Evolutionary conservation across 2,113 vertebrate species (phyloP).

Genomic region (Gymnobelideus leadbeateri): DNA sequence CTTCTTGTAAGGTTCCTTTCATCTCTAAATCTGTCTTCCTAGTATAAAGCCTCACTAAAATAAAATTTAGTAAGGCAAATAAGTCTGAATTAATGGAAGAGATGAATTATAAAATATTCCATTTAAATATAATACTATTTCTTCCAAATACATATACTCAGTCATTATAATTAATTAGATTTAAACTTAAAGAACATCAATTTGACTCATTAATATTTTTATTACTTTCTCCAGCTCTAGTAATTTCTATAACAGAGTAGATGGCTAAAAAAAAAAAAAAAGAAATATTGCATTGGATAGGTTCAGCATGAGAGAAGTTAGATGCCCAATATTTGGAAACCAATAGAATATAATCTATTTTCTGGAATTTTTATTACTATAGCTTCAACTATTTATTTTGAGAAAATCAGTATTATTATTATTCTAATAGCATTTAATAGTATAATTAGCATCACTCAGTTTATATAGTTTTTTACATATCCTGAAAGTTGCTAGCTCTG

Average conservation of each 20-base stretch:
- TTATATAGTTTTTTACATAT: background rate
- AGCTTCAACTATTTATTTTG: background rate
- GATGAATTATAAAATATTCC: background rate
- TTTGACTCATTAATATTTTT: background rate
- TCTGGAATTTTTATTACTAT: background rate
- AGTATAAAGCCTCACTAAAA: background rate
- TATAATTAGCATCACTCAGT: background rate
- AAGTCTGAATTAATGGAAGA: background rate
- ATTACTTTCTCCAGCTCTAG: background rate
- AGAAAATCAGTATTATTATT: background rate
- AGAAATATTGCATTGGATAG: background rate
- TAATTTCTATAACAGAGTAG: background rate
- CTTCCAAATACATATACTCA: background rate
- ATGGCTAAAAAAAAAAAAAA: background rate
- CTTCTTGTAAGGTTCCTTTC: background rate
- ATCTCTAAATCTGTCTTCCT: background rate
- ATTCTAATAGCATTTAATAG: background rate
- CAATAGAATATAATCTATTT: background rate
- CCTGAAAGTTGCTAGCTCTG: background rate
- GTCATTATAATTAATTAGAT: background rate
- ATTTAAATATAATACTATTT: background rate
- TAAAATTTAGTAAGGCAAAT: background rate
- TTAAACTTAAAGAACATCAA: background rate
- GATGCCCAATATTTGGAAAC: background rate
- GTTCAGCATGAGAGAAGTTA: background rate